Conservation (phyloP, 1,140 invertebrate species). For the Xylocopa sonorina region DNA sequence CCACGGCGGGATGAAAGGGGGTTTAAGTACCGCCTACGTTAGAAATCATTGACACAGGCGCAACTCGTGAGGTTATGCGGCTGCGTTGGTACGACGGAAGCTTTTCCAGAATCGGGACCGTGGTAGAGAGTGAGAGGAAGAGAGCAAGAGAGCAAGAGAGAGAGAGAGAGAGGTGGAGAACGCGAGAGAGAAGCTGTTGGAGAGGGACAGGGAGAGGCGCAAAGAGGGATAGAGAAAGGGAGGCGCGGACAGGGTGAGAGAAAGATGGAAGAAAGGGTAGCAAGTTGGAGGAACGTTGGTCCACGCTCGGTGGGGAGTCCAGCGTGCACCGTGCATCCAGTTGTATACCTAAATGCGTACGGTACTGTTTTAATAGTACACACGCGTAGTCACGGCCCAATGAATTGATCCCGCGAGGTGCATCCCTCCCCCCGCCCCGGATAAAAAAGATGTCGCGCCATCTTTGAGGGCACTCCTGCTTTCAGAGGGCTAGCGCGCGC, state of each 20-base stretch:
- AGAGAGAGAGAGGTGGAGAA: slow-evolving; percentile 18
- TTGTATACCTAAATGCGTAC: slow-evolving; percentile 72
- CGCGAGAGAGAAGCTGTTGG: slow-evolving; percentile 29
- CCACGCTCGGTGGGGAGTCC: slow-evolving; percentile 72
- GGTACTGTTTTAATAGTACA: slow-evolving; percentile 61
- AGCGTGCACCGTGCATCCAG: slow-evolving; percentile 69
- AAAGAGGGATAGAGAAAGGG: slow-evolving; percentile 7
- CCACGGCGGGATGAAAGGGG: neutral
- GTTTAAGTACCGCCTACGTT: slow-evolving; percentile 35
- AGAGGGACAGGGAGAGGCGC: slow-evolving; percentile 23
- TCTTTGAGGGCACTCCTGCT: slow-evolving; percentile 47
- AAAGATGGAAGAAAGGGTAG: slow-evolving; percentile 47
- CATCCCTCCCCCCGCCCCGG: slow-evolving; percentile 27
- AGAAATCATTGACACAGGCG: slow-evolving; percentile 45
- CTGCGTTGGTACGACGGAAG: slow-evolving; percentile 42
- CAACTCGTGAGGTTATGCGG: slow-evolving; percentile 38
- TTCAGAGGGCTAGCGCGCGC: slow-evolving; percentile 17
- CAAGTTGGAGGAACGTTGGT: slow-evolving; percentile 64
- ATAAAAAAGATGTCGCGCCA: slow-evolving; percentile 43
- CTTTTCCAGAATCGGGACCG: slow-evolving; percentile 34
- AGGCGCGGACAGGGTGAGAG: slow-evolving; percentile 27
- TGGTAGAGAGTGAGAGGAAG: slow-evolving; percentile 11
- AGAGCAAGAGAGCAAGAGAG: slow-evolving; percentile 19
- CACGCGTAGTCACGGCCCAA: slow-evolving; percentile 59
- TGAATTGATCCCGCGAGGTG: slow-evolving; percentile 56